Conservation (phyloP, 37 sponge, comb jelly and placozoan genomes). For the Chondrilla cf. caribensis region DNA sequence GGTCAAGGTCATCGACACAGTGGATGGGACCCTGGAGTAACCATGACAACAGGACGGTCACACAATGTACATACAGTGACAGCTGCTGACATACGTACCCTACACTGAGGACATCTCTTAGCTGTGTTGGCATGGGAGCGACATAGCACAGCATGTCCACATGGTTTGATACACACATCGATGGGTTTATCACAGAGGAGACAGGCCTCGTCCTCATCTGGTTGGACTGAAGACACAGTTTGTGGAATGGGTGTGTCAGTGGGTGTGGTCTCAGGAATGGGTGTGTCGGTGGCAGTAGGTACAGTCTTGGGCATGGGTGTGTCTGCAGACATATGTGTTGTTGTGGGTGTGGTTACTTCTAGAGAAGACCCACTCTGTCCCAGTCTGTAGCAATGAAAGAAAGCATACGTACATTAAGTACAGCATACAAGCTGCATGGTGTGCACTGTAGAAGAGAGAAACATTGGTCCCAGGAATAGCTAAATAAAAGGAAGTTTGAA, state of each 20-base stretch:
- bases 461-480: too few relatives aligned
- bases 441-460: too few relatives aligned
- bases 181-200: conserved; percentile 65
- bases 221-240: conserved; percentile 58
- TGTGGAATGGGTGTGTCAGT: conserved; percentile 37
- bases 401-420: too few relatives aligned
- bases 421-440: too few relatives aligned
- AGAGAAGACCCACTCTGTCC: too few relatives aligned
- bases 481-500: too few relatives aligned
- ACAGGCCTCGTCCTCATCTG: conserved; percentile 22
- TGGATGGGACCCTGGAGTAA: conserved; percentile 40
- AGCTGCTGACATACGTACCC: conserved; percentile 29
- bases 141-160: conserved; percentile 78
- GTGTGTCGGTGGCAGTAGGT: conserved; percentile 55
- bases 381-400: too few relatives aligned
- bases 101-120: conserved; percentile 83
- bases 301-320: conserved; percentile 40
- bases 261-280: conserved; percentile 47
- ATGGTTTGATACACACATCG: conserved; percentile 67
- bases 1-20: conserved; percentile 3
- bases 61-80: neutral
- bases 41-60: neutral
- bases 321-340: too few relatives aligned
- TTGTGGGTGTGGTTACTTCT: too few relatives aligned
- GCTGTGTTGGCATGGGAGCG: conserved; percentile 50